phyloP scores from a whole-genome alignment of 1,140 invertebrate genomes.

The Oreohelix idahoensis region DNA sequence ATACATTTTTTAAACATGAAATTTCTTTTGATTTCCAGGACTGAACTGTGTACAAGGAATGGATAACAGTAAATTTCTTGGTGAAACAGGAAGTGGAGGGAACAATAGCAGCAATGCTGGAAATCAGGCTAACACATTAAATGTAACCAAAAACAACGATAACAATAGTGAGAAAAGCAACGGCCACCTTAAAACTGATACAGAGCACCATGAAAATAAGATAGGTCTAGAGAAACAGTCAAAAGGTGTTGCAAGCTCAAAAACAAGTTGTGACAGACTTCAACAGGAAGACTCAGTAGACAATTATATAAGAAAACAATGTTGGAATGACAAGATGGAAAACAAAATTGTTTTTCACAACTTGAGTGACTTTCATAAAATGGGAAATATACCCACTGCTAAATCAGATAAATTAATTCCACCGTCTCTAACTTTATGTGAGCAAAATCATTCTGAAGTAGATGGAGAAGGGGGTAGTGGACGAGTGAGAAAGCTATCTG shows the following conservation, averaged over 20 bases:
- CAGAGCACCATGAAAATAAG: background rate
- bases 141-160: background rate
- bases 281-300: background rate
- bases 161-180: background rate
- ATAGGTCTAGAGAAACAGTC: background rate
- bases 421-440: background rate
- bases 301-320: slow-evolving; percentile 16
- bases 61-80: background rate
- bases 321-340: background rate
- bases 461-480: background rate
- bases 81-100: background rate
- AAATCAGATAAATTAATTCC: background rate
- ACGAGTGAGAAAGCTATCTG: slow-evolving; percentile 28
- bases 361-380: background rate
- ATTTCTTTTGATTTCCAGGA: background rate
- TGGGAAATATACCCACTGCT: no score
- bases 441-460: background rate
- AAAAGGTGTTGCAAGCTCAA: background rate
- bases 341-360: background rate
- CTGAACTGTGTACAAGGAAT: background rate
- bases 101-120: background rate
- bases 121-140: background rate
- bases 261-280: background rate
- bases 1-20: no score
- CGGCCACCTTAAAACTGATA: background rate